Percentiles rank a stretch among this genome's conserved stretches.
Conservation (phyloP, 2,113 vertebrate species). For the Andinoacara biseriatus region DNA sequence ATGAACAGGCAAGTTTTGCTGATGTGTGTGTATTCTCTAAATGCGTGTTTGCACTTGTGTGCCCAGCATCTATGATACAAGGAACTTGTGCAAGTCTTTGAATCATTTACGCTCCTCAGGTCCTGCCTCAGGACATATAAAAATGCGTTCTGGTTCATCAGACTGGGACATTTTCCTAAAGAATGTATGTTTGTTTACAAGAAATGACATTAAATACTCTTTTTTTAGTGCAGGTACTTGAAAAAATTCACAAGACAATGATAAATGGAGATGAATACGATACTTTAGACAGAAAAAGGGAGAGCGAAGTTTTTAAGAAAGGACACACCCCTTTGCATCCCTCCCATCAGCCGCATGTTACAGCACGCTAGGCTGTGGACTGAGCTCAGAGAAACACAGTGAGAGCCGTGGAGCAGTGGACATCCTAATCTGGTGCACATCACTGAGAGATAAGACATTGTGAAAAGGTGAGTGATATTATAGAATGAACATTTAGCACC, state of each 20-base stretch:
- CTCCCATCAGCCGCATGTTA: slow-evolving; percentile 36
- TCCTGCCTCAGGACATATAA: background rate
- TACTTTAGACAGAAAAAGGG: background rate
- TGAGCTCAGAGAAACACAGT: background rate
- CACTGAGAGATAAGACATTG: slow-evolving; percentile 1
- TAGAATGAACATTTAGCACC: background rate
- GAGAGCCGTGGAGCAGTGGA: background rate
- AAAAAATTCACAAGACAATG: background rate
- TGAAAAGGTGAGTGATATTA: slow-evolving; percentile 47
- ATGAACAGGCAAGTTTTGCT: background rate
- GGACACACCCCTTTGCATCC: slow-evolving; percentile 37
- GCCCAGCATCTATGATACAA: background rate
- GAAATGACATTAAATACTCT: background rate
- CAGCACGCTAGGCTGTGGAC: slow-evolving; percentile 49
- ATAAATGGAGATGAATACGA: background rate
- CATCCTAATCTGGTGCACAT: background rate
- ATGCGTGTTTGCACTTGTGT: slow-evolving; percentile 37
- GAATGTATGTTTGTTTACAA: background rate
- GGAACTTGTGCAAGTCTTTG: slow-evolving; percentile 25
- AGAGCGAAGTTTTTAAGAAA: background rate
- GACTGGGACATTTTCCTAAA: accelerated
- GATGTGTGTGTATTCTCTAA: background rate
- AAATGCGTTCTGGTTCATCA: background rate
- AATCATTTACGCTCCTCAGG: background rate
- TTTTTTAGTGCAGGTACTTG: background rate